Evolutionary conservation across 2,113 vertebrate genomes (phyloP), one percentile per base, ranked within the genome.

Genomic region (Dendropsophus ebraccatus): DNA sequence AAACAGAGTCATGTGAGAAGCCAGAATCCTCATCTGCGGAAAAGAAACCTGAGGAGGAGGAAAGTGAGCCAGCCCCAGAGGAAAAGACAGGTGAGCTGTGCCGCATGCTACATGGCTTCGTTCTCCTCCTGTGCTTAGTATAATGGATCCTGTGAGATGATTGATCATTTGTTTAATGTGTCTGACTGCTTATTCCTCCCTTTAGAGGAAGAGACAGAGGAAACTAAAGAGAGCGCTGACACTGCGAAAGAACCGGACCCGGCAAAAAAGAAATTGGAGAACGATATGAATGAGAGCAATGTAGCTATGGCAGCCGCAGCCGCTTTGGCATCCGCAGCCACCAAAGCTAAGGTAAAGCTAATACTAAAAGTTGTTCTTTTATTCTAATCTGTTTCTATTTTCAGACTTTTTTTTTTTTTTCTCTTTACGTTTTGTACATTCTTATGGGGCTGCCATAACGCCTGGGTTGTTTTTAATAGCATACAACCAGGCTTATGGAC

Each of bases 281-380:
- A 96, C 0, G 97, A 98, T 82, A 96, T 98, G 25, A 97, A 95
- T 0, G 98, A 99, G 90, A 97, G 97, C 17, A 99, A 99, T 28
- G 97, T 99, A 0, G 97, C 97, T 60, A 99, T 98, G 0, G 98
- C 98, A 0, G 97, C 98, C 2, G 98, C 98, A 45, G 98, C 98
- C 77, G 98, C 98, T 9, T 90, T 99, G 5, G 97, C 97, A 13
- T 99, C 98, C n/a, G 98, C 98, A 72, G 97, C 98, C 87, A 99
- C 98, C 89, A 99, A 99, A 91, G 98, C 98, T 88, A 99, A 99
- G 96, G 97, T 99, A 52, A 54, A 30, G 7, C 0, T 25, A 23
- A n/a, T n/a, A n/a, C n/a, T n/a, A n/a, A n/a, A n/a, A n/a, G n/a
- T n/a, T n/a, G n/a, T n/a, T n/a, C n/a, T n/a, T n/a, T n/a, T n/a